Percentiles rank a stretch among this genome's conserved stretches.
Evolutionary conservation across 2,888 invertebrate genomes (phyloP).

Genomic region (Nesidiocoris tenuis): DNA sequence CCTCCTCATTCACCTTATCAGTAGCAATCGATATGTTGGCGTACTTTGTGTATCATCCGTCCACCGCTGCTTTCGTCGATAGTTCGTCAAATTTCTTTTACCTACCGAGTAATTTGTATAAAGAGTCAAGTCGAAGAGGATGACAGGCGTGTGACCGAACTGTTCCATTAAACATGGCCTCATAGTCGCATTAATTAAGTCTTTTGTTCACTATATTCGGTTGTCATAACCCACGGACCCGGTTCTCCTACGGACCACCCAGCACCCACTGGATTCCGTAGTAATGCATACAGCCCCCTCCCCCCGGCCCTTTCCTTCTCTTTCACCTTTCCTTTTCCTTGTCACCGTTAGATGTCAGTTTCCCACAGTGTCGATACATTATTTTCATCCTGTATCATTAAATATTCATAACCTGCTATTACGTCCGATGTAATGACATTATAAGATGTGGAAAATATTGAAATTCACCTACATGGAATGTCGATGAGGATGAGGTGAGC

Average conservation of each 20-base stretch:
- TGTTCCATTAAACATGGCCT: background rate
- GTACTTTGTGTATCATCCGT: no score
- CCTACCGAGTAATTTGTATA: no score
- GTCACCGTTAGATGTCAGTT: background rate
- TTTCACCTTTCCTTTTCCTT: background rate
- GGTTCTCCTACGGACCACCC: background rate
- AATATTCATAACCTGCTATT: background rate
- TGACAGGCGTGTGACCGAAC: background rate
- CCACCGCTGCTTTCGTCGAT: no score
- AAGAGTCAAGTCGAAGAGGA: no score
- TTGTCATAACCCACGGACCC: conserved; percentile 1
- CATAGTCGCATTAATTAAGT: conserved; percentile 27
- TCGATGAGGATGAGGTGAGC: background rate
- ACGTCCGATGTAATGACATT: background rate
- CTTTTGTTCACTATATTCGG: conserved; percentile 33
- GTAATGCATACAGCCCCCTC: background rate
- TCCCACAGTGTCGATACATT: background rate
- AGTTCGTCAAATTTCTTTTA: no score
- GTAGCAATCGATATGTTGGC: no score
- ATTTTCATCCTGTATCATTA: background rate
- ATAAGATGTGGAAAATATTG: background rate
- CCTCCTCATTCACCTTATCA: no score
- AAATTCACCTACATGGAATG: no score
- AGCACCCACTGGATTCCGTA: background rate
- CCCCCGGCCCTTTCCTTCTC: background rate